These are phyloP conservation scores for Hippoglossus hippoglossus DNA, from an alignment of 2,797 vertebrate species.

Conservation along the genomic window DNA sequence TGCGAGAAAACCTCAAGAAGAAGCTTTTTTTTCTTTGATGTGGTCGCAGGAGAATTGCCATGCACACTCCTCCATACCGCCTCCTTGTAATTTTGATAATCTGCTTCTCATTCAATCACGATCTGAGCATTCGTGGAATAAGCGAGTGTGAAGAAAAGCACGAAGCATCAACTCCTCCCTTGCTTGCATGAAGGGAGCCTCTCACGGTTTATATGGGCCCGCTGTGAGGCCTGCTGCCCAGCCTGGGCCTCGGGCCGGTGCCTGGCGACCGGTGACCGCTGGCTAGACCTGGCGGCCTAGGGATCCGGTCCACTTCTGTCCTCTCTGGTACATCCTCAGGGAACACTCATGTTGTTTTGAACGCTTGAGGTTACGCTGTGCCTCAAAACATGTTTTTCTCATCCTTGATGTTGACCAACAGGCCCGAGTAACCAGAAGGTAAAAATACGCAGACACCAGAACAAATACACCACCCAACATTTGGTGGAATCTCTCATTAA, in stretches of 20 bases:
- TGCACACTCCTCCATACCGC: conserved; percentile 9
- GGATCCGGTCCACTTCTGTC: conserved; percentile 33
- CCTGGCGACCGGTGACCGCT: conserved; percentile 56
- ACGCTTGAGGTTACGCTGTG: conserved; percentile 33
- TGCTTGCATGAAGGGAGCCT: conserved; percentile 15
- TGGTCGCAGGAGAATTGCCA: conserved; percentile 31
- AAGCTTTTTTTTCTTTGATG: conserved; percentile 22
- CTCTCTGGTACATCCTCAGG: conserved; percentile 42
- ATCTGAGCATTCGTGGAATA: conserved; percentile 11
- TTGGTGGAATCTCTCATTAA: not conserved
- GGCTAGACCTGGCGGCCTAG: conserved; percentile 32
- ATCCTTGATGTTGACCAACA: conserved; percentile 58
- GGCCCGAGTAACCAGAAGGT: conserved; percentile 26
- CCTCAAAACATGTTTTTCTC: conserved; percentile 50
- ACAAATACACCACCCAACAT: conserved; percentile 19
- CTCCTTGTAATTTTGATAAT: conserved; percentile 57
- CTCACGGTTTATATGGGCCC: conserved; percentile 22
- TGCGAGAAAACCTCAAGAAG: conserved; percentile 6
- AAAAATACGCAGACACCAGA: conserved; percentile 45
- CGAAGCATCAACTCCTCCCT: not conserved
- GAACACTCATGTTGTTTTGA: conserved; percentile 62
- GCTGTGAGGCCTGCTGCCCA: conserved; percentile 24
- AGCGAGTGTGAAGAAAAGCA: conserved; percentile 8
- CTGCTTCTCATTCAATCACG: conserved; percentile 17
- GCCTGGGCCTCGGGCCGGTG: conserved; percentile 52